Base-by-base conservation (phyloP, 2,888 invertebrate species). In the Deroplatys truncata region DNA sequence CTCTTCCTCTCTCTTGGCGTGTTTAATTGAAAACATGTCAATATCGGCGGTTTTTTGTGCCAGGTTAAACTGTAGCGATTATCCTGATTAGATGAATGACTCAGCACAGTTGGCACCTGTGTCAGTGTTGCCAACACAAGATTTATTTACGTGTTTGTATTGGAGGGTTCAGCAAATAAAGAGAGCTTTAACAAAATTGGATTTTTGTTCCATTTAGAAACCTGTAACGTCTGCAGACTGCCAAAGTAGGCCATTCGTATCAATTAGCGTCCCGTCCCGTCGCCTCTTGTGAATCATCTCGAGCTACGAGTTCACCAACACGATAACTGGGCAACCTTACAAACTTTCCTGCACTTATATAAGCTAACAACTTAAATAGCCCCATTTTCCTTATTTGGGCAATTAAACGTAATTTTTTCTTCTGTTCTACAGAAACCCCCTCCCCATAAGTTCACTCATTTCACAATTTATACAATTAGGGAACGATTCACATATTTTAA, bases 141-240 rank as follows among this genome's bases (percentile, higher is more conserved):
- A 90, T 89, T 89, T 89, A 86, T 89, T 84, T 86, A 72, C 31
- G 84, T 85, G 89, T 83, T 89, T 86, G 82, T 89, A 82, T 86
- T 28, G 31, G 88, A 88, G 56, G 29, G 82, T 16, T 82, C 82
- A n/a, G 88, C 88, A 89, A 89, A 89, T 89, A 89, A 89, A 89
- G 88, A 20, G 86, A 56, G 89, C 85, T 89, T 87, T 87, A 43
- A 87, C 88, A 82, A 89, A 89, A 89, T 89, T 89, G 89, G 88
- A 88, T 84, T 89, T 89, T 35, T 88, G 88, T 84, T 43, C 72
- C 72, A 84, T 88, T 88, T 49, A 72, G 72, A 88, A 31, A 85
- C 88, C 49, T 82, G 84, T 88, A 88, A 88, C 43, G 82, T 25
- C 56, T 72, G 25, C 83, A 88, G 84, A 83, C 84, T 28, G 82